These are phyloP conservation scores for Noturus placidus DNA, from an alignment of 2,113 vertebrate species.

Conservation along the genomic window DNA sequence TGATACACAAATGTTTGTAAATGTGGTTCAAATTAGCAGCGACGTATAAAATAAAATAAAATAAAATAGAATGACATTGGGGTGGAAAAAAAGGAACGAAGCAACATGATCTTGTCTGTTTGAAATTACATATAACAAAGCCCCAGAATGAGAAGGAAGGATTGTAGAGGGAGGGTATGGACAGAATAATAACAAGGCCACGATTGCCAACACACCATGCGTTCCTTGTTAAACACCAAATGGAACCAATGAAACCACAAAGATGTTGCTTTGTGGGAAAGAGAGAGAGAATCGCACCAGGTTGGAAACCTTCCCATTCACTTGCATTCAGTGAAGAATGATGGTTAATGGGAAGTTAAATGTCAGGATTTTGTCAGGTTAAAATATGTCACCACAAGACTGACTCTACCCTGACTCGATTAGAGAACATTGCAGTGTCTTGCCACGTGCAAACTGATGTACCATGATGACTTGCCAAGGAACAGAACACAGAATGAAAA, in stretches of 20 bases:
- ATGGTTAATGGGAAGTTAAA: conserved; percentile 10
- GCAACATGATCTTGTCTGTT: conserved; percentile 17
- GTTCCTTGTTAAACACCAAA: conserved; percentile 65
- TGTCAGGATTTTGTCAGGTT: conserved; percentile 1
- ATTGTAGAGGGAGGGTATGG: conserved; percentile 27
- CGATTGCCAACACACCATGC: conserved; percentile 58
- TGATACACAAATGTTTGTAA: not conserved
- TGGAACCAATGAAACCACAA: conserved; percentile 61
- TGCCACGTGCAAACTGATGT: not conserved
- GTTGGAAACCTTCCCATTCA: conserved; percentile 56
- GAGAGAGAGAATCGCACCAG: not conserved
- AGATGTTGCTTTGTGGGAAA: conserved; percentile 48
- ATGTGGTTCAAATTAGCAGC: conserved; percentile 9
- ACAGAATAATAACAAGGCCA: conserved; percentile 25
- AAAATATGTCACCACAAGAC: not conserved
- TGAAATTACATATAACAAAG: not conserved
- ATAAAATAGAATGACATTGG: not conserved
- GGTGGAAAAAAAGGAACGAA: not conserved
- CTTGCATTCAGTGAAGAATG: conserved; percentile 35
- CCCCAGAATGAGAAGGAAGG: not conserved
- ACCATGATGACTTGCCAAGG: not conserved
- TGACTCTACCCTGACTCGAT: not conserved
- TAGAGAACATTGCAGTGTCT: not conserved
- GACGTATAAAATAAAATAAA: not conserved
- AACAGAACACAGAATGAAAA: not conserved